These are phyloP conservation scores for Phalacrocorax pelagicus DNA, from an alignment of 2,113 vertebrate genomes.

Conservation along the genomic window DNA sequence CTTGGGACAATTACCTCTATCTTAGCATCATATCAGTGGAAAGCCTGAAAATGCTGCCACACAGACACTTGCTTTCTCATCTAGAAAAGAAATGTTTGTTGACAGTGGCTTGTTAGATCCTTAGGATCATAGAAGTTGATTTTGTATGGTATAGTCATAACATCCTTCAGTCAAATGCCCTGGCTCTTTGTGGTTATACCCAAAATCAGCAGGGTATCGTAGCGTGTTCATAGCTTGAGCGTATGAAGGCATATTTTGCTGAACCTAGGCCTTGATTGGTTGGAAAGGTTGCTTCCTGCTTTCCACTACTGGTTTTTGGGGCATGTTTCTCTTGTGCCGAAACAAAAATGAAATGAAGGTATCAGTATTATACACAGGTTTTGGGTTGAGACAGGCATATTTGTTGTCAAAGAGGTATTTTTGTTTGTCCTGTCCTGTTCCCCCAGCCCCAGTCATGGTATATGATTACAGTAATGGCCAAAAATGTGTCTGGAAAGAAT, in stretches of 20 bases:
- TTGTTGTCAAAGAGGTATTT: neutral
- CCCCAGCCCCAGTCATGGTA: neutral
- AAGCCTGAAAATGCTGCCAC: neutral
- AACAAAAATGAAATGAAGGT: neutral
- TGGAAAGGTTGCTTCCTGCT: neutral
- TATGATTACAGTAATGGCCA: neutral
- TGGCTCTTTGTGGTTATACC: neutral
- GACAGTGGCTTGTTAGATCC: neutral
- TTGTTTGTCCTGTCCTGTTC: neutral
- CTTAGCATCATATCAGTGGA: neutral
- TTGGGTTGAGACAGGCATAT: neutral
- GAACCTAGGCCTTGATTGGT: neutral
- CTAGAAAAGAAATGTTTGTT: neutral
- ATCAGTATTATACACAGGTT: neutral
- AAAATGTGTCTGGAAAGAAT: neutral
- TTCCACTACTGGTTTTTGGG: neutral
- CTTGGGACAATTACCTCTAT: neutral
- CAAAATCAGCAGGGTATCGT: neutral
- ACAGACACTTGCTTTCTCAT: neutral
- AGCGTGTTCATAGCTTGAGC: neutral
- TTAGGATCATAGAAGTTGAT: neutral
- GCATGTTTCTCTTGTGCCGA: neutral
- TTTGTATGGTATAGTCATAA: neutral
- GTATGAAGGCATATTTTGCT: neutral
- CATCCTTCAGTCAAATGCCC: neutral